These are phyloP conservation scores for Heteropelma amictum DNA, from an alignment of 2,888 invertebrate genomes.

Conservation along the genomic window DNA sequence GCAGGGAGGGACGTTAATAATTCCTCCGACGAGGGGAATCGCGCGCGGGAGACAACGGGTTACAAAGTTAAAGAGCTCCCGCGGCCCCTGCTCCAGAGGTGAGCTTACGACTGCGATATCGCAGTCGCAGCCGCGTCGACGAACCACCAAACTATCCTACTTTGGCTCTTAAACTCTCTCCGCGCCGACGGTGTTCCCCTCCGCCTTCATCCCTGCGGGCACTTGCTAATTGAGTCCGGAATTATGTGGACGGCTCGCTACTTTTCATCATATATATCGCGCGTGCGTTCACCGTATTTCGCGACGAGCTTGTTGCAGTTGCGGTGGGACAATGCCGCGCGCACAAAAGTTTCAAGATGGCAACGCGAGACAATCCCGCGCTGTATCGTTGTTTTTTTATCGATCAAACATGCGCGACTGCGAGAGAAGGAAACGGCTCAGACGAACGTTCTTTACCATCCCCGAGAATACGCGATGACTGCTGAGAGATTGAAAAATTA, in stretches of 20 bases:
- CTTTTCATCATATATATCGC: not conserved
- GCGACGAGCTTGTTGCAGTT: constrained; percentile 27
- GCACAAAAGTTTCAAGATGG: too few relatives aligned
- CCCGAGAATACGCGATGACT: too few relatives aligned
- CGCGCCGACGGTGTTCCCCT: not conserved
- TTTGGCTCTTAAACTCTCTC: not conserved
- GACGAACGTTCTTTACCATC: too few relatives aligned
- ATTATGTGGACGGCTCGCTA: not conserved
- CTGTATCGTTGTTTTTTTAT: too few relatives aligned
- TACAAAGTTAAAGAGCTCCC: constrained; percentile 37
- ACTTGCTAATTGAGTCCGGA: constrained; percentile 55
- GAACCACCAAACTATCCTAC: not conserved
- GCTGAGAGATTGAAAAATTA: too few relatives aligned
- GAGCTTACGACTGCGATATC: constrained; percentile 11
- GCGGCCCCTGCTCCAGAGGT: constrained; percentile 13
- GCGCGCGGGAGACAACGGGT: constrained; percentile 33
- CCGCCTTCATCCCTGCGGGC: not conserved
- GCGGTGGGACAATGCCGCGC: too few relatives aligned
- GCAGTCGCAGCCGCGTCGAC: not conserved
- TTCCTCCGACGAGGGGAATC: constrained; percentile 13
- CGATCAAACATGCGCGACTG: too few relatives aligned
- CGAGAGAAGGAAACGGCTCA: too few relatives aligned
- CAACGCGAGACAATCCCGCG: too few relatives aligned
- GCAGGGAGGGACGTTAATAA: constrained; percentile 10
- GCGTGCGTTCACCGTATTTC: not conserved